Evolutionary conservation across 1,140 invertebrate genomes (phyloP), one percentile per base, ranked within the genome.

Genomic region (Drosophila auraria): DNA sequence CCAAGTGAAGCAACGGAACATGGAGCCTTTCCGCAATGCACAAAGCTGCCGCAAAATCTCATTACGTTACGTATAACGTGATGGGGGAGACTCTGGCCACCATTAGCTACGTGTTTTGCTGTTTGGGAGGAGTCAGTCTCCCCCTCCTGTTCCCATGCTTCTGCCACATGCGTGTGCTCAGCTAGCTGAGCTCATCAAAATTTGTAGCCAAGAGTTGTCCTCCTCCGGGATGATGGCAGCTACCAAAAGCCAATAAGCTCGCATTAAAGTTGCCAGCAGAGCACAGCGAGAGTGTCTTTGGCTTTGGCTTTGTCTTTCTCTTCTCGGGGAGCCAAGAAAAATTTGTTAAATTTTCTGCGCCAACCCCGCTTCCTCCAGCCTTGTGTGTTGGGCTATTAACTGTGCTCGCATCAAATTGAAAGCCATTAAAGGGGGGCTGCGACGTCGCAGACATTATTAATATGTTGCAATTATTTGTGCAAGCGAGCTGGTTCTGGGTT

Each of bases 1-100:
- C 33, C 20, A 23, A 12, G 33, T 33, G 33, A 40, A 42, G 20
- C 25, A 38, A 56, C 25, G 63, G 20, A 60, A 51, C 47, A 44
- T 36, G 66, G 20, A 51, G 25, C 33, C 45, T 56, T 62, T 68
- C 60, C 50, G 61, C 75, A 69, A 59, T 75, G 73, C 82, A 83
- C 82, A 84, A 84, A 82, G 78, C 82, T 84, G 82, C 74, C 78
- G 68, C 73, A 84, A 82, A 84, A 86, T 84, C 82, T 78, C 82
- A 86, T 86, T 86, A 86, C 82, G 82, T 84, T 78, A 82, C 78
- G 82, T 61, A 61, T 74, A 81, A 78, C 64, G 73, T 82, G 63
- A 86, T 66, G 82, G 71, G 62, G 80, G 71, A 78, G 20, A 20
- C 20, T 20, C 71, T 30, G 62, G 65, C 44, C 51, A 0, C 14